These are phyloP conservation scores for Clivina fossor DNA, from an alignment of 2,888 invertebrate species.

Conservation along the genomic window DNA sequence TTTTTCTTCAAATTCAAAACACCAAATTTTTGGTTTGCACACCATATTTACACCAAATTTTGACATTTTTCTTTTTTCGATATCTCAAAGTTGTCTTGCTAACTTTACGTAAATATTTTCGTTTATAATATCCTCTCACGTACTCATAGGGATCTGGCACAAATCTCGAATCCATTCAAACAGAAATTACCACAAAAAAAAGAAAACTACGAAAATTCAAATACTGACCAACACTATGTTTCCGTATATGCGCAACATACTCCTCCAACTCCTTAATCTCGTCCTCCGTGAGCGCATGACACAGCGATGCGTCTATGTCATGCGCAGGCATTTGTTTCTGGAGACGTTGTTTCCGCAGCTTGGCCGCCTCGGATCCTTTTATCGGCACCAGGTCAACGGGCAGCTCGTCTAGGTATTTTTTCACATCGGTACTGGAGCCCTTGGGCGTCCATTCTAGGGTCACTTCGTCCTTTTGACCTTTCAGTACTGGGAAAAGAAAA, in stretches of 20 bases:
- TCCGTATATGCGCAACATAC: conserved; percentile 51
- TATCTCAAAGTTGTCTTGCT: too few species aligned
- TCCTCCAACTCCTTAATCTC: conserved; percentile 52
- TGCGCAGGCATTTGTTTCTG: conserved; percentile 84
- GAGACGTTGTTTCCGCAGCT: conserved; percentile 74
- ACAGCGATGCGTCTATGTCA: conserved; percentile 70
- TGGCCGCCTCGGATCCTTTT: conserved; percentile 77
- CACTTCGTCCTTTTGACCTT: conserved; percentile 51
- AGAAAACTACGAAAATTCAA: not conserved
- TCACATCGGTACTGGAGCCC: conserved; percentile 51
- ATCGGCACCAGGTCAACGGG: conserved; percentile 76
- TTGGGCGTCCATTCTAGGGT: conserved; percentile 53
- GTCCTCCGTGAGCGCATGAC: conserved; percentile 57
- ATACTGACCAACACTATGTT: conserved; percentile 49
- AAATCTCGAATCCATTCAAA: too few species aligned
- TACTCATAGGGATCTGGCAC: too few species aligned
- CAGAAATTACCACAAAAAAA: not conserved
- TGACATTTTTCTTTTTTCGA: too few species aligned
- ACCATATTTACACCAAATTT: too few species aligned
- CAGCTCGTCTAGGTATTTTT: conserved; percentile 55
- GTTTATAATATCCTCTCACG: too few species aligned
- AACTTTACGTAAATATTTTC: too few species aligned
- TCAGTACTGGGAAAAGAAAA: conserved; percentile 46
- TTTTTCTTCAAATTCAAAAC: too few species aligned
- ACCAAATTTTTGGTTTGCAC: too few species aligned